A percentile compares a stretch with the other conserved stretches of the same genome.
phyloP scores from a whole-genome alignment of 2,888 invertebrate species.

The Drosophila anomelani region DNA sequence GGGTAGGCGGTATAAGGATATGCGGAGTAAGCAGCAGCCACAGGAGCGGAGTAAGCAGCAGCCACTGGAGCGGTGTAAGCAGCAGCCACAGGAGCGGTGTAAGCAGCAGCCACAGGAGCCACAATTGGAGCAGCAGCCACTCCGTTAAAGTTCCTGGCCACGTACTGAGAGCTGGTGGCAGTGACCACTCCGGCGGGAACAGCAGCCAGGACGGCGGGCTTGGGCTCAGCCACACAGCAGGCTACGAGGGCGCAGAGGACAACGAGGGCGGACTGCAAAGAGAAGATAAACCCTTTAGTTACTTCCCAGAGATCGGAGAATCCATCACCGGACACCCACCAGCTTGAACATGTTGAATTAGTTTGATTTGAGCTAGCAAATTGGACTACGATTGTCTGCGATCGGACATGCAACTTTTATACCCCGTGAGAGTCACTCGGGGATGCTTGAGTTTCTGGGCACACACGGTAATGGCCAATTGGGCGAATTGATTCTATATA shows the following conservation, averaged over 20 bases:
- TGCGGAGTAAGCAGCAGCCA: conserved; percentile 64
- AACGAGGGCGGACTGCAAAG: conserved; percentile 84
- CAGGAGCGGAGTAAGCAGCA: conserved; percentile 71
- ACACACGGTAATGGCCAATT: conserved; percentile 35
- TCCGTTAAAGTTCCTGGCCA: conserved; percentile 87
- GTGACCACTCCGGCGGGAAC: conserved; percentile 85
- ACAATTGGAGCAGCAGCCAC: conserved; percentile 72
- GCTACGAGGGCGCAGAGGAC: conserved; percentile 80
- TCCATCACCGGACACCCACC: conserved; percentile 64
- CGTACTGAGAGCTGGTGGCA: conserved; percentile 87
- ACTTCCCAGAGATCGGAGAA: neutral
- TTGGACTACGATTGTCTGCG: conserved; percentile 62
- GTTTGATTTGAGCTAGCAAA: conserved; percentile 57
- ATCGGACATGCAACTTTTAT: conserved; percentile 71
- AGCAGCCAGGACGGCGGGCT: conserved; percentile 82
- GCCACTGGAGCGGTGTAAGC: conserved; percentile 51
- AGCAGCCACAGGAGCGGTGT: conserved; percentile 73
- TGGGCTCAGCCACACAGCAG: conserved; percentile 85
- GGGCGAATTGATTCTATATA: conserved; percentile 34
- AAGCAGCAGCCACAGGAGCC: conserved; percentile 74
- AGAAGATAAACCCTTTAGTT: neutral
- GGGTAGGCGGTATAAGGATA: conserved; percentile 60
- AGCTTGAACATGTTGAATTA: conserved; percentile 80
- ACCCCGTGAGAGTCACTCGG: conserved; percentile 27
- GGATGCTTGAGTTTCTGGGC: conserved; percentile 51